phyloP scores from a whole-genome alignment of 2,797 vertebrate genomes.

The Vipera latastei region DNA sequence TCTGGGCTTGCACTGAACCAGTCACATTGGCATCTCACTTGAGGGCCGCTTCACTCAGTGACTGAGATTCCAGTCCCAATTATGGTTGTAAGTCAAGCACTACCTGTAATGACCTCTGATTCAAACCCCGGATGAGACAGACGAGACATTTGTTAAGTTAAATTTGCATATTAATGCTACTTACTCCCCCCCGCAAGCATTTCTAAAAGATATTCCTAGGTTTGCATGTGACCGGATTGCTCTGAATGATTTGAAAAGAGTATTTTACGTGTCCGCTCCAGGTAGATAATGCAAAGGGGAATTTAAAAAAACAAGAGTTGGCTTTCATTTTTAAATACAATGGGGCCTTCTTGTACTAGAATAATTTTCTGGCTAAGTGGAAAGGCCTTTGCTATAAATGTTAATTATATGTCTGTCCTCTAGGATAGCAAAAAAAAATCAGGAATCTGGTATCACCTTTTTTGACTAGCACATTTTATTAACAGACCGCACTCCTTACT shows the following conservation, averaged over 20 bases:
- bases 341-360: too few relatives aligned
- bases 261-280: not conserved
- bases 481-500: not conserved
- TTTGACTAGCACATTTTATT: not conserved
- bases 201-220: not conserved
- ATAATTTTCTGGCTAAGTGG: not conserved
- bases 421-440: not conserved
- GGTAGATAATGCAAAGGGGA: not conserved
- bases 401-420: not conserved
- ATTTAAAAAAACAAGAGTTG: not conserved
- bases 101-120: not conserved
- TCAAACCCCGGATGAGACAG: slow-evolving; percentile 11
- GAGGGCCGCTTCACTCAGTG: not conserved
- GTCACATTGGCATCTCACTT: not conserved
- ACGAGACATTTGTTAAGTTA: not conserved
- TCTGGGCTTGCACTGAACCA: not conserved
- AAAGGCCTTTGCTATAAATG: not conserved
- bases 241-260: not conserved
- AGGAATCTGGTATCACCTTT: not conserved
- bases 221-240: not conserved
- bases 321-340: not conserved
- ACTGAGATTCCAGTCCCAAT: not conserved
- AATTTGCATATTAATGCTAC: not conserved
- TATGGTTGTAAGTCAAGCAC: not conserved
- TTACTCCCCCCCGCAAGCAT: not conserved